Base-by-base conservation (phyloP, 92 coral and sea anemone genomes). In the Parazoanthus darwini region DNA sequence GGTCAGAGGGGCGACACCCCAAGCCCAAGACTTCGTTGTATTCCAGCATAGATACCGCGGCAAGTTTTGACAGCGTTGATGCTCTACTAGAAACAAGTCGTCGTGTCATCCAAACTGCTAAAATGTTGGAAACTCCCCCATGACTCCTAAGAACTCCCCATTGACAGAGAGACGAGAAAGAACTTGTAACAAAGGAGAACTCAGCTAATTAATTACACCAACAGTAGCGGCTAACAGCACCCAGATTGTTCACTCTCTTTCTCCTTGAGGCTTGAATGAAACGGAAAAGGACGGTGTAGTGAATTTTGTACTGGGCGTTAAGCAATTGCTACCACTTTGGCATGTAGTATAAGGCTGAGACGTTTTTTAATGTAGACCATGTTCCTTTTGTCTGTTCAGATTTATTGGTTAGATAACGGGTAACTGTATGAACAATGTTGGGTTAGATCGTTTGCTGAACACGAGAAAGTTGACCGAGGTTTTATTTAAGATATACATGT, bases 41-140 rank as follows among this genome's bases (percentile, higher is more conserved):
- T 74, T 87, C 93, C 59, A 90, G 84, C 42, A 85, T 95, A 33
- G 74, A 84, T 58, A 11, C 80, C 15, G 92, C 89, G n/a, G 90
- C 48, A 37, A 95, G 93, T 86, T 92, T 95, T 37, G 88, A 44
- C 38, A 91, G 90, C 87, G 91, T 93, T 25, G 90, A 63, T 13
- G 74, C 91, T 9, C 88, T 95, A 42, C 38, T 95, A 77, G 96
- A 93, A 81, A 93, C 92, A 11, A 95, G 98, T 78, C 91, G 92
- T 38, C 85, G 89, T 51, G 96, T 95, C 15, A 91, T 95, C 50
- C 81, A 84, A 39, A 92, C 96, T 42, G 98, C 98, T 3, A 87
- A 82, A 56, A 77, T 85, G 77, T 85, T 95, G 37, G 96, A 95
- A 78, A 95, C 98, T 11, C 98, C 98, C 16, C 89, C 89, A 74